Conservation (phyloP, 1,140 invertebrate species). For the Brachionus rotundiformis region DNA sequence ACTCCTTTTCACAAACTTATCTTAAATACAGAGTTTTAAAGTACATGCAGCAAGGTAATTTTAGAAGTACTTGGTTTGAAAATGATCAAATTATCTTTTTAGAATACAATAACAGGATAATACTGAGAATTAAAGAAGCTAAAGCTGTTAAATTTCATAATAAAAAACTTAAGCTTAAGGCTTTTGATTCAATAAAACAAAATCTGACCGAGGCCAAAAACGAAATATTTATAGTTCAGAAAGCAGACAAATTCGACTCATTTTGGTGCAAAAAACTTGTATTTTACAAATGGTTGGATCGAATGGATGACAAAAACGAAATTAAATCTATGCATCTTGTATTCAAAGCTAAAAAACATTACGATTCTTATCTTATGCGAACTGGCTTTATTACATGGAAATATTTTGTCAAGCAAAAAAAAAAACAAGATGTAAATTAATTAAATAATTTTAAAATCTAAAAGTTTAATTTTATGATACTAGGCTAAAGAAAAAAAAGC, state of each 20-base stretch:
- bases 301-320: slow-evolving; percentile 35
- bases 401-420: slow-evolving; percentile 36
- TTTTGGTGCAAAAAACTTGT: slow-evolving; percentile 27
- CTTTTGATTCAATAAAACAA: not conserved
- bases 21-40: not conserved
- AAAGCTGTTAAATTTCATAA: slow-evolving; percentile 33
- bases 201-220: not conserved
- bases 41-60: not conserved
- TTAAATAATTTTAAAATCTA: not conserved
- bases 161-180: not conserved
- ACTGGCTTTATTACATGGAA: not conserved
- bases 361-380: slow-evolving; percentile 7
- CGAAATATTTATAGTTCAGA: not conserved
- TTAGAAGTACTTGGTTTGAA: not conserved
- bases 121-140: not conserved
- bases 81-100: not conserved
- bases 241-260: slow-evolving; percentile 35
- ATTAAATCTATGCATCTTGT: slow-evolving; percentile 42
- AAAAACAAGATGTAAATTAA: slow-evolving; percentile 5
- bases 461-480: not conserved
- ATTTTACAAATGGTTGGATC: slow-evolving; percentile 22
- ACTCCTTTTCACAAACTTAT: slow-evolving; percentile 15
- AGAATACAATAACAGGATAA: not conserved
- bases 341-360: slow-evolving; percentile 40
- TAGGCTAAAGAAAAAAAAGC: slow-evolving; percentile 38